Conservation (phyloP, 1,140 invertebrate genomes). For the Atta texana region DNA sequence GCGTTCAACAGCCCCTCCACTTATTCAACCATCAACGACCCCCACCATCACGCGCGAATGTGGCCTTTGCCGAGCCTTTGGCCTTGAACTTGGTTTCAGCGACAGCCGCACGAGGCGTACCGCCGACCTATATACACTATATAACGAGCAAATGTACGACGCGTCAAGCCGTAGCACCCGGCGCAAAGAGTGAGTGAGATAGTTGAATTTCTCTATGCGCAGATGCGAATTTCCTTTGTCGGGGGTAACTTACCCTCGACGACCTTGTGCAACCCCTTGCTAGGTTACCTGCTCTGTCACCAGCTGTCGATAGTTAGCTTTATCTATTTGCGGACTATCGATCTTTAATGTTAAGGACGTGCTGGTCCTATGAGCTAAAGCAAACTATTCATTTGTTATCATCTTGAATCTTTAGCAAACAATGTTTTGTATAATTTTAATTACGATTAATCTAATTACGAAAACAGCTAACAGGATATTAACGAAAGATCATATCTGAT, state of each 20-base stretch:
- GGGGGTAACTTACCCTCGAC: conserved; percentile 77
- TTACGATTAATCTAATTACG: neutral
- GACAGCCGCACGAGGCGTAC: conserved; percentile 85
- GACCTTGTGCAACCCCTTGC: conserved; percentile 77
- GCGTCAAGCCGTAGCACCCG: conserved; percentile 62
- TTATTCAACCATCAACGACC: conserved; percentile 85
- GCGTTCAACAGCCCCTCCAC: conserved; percentile 86
- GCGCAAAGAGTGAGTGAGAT: conserved; percentile 5
- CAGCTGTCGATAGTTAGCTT: conserved; percentile 68
- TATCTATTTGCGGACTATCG: conserved; percentile 72
- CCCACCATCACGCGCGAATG: conserved; percentile 81
- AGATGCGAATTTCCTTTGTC: conserved; percentile 72
- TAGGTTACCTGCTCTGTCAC: conserved; percentile 68
- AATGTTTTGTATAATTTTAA: neutral
- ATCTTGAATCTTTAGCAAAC: neutral
- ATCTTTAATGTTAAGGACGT: conserved; percentile 36
- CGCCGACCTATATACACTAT: conserved; percentile 83
- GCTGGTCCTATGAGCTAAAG: conserved; percentile 11
- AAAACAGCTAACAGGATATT: neutral
- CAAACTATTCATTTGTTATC: neutral
- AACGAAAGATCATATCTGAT: neutral
- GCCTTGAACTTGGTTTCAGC: conserved; percentile 91
- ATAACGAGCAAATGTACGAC: conserved; percentile 70
- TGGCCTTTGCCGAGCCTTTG: conserved; percentile 86
- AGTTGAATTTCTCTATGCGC: conserved; percentile 60